Base-by-base conservation (phyloP, 2,888 invertebrate species). In the Colostygia pectinataria region DNA sequence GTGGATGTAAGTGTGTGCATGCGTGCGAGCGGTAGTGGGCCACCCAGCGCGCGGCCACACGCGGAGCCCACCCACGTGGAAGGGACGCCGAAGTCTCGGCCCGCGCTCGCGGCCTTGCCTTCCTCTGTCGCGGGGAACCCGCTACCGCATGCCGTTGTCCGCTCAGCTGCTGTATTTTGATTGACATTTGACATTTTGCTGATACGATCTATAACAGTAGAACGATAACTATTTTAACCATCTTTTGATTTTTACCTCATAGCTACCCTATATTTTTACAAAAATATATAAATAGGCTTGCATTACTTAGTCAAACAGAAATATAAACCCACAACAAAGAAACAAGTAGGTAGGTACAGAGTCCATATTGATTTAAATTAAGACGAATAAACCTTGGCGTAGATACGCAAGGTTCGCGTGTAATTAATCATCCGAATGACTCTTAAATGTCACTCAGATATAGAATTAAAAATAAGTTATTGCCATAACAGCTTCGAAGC, bases 21-120 rank as follows among this genome's bases (percentile, higher is more conserved):
- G 81, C 77, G 75, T 75, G 80, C 75, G 80, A 69, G 80, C 78
- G 73, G 77, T 71, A 77, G 83, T 75, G 80, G 85, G 64, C 87
- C 89, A 89, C 88, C 89, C 89, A 88, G 83, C 77, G 85, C 83
- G 89, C 79, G 90, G 80, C 90, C 90, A 89, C 89, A 85, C 90
- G 81, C 81, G 75, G 74, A 74, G 89, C 74, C 90, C 89, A 90
- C 89, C 90, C 89, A 89, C 88, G 87, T 81, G 74, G 89, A 82
- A 77, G 83, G 77, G 80, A 79, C 77, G 79, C 76, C 77, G 68
- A 73, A 72, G 63, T 66, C 78, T 76, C 78, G 81, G 84, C 78
- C 82, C 81, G 84, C 80, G 57, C 64, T 59, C 62, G 64, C 63
- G 36, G 46, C 15, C 48, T 41, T 48, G 44, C 47, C 43, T 55